Evolutionary conservation across 2,113 vertebrate species (phyloP).

Genomic region (Coryphaenoides rupestris): DNA sequence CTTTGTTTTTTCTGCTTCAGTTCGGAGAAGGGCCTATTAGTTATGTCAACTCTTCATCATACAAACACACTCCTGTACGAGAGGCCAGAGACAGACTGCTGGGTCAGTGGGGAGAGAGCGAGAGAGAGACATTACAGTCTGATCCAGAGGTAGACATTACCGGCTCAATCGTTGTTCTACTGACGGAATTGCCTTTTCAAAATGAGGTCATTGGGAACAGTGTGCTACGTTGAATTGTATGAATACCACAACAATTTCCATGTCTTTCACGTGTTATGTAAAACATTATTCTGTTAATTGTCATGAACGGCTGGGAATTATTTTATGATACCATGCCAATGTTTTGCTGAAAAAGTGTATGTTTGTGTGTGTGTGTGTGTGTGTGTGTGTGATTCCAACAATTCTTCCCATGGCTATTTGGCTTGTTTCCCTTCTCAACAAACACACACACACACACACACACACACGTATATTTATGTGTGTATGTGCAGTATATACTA

Average conservation of each 20-base stretch:
- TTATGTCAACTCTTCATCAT: constrained; percentile 68
- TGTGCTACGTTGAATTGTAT: not conserved
- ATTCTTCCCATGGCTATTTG: too few species aligned
- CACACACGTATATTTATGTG: too few species aligned
- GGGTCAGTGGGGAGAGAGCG: constrained; percentile 15
- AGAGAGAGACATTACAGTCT: not conserved
- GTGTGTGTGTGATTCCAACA: too few species aligned
- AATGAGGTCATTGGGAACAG: not conserved
- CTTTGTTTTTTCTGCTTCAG: constrained; percentile 35
- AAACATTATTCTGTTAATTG: not conserved
- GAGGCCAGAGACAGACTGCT: constrained; percentile 4
- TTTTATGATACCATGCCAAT: too few species aligned
- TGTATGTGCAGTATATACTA: too few species aligned
- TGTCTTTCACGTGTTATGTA: not conserved
- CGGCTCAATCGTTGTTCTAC: not conserved
- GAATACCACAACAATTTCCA: not conserved
- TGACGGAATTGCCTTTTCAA: not conserved
- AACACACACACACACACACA: too few species aligned
- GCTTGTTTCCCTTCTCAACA: too few species aligned
- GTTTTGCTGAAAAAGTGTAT: too few species aligned
- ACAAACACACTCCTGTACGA: constrained; percentile 31
- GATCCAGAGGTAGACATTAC: too few species aligned
- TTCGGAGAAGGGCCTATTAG: constrained; percentile 61
- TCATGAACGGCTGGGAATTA: not conserved
- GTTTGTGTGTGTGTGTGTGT: not conserved